Evolutionary conservation across 2,888 invertebrate genomes (phyloP).

Genomic region (Phortica okadai): DNA sequence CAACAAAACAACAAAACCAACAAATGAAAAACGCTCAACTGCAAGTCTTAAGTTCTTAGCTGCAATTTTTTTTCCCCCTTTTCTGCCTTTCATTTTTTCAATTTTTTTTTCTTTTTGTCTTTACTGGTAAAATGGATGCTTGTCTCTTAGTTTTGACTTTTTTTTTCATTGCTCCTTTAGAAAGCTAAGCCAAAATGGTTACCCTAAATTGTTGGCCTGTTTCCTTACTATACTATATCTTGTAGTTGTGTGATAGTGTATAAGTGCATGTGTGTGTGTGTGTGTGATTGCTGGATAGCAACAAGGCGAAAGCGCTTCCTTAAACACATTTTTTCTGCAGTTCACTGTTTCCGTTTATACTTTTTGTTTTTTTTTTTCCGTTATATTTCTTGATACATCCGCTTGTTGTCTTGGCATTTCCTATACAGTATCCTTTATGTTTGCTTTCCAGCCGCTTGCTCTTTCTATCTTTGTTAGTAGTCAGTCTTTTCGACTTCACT

Average conservation of each 20-base stretch:
- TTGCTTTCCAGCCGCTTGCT: background rate
- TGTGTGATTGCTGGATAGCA: background rate
- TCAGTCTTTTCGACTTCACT: background rate
- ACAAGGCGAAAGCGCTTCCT: conserved; percentile 8
- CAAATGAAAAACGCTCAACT: conserved; percentile 51
- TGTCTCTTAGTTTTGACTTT: conserved; percentile 6
- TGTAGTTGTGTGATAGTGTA: background rate
- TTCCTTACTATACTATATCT: background rate
- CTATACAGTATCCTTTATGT: conserved; percentile 14
- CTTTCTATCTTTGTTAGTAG: background rate
- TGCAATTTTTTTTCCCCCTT: background rate
- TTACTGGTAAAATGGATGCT: background rate
- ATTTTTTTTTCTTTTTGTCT: conserved; percentile 2
- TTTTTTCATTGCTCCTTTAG: background rate
- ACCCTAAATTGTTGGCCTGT: conserved; percentile 9
- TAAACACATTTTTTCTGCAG: conserved; percentile 12
- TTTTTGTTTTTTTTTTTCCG: background rate
- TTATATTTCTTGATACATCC: conserved; percentile 12
- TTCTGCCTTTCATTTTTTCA: background rate
- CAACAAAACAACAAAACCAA: background rate
- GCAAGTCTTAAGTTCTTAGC: conserved; percentile 37
- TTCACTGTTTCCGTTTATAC: background rate
- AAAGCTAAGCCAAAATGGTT: conserved; percentile 7
- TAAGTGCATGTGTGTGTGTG: background rate
- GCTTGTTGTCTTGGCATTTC: conserved; percentile 13